Conservation (phyloP, 2,113 vertebrate species). For the Pluvialis apricaria region DNA sequence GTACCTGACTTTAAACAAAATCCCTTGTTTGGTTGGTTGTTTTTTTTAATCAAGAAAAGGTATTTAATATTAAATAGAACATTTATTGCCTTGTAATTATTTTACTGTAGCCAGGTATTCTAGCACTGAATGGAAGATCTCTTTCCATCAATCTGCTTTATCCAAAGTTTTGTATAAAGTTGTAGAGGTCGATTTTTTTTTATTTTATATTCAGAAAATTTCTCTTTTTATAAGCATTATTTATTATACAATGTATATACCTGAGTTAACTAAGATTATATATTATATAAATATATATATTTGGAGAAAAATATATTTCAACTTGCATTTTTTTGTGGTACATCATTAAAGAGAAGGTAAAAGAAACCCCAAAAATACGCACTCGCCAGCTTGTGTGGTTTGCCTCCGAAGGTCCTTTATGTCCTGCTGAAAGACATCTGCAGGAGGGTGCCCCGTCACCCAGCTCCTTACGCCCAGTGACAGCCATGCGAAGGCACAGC, state of each 20-base stretch:
- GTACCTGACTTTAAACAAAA: slow-evolving; percentile 55
- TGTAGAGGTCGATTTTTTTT: slow-evolving; percentile 93
- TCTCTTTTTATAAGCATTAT: slow-evolving; percentile 99
- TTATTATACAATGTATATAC: slow-evolving; percentile 99
- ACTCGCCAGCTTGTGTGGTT: slow-evolving; percentile 53
- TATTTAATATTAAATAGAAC: slow-evolving; percentile 75
- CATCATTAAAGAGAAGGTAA: slow-evolving; percentile 72
- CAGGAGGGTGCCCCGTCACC: background rate
- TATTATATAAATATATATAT: slow-evolving; percentile 98
- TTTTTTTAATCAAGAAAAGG: slow-evolving; percentile 52
- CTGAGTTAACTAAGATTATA: slow-evolving; percentile 99
- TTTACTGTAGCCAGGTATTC: slow-evolving; percentile 70
- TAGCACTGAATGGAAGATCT: slow-evolving; percentile 70
- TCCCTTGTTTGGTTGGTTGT: background rate
- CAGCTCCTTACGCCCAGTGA: background rate
- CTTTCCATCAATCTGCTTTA: slow-evolving; percentile 83
- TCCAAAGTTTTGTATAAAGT: slow-evolving; percentile 99
- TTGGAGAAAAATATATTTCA: slow-evolving; percentile 82
- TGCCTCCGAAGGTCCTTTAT: background rate
- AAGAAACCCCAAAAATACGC: background rate
- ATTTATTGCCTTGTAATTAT: slow-evolving; percentile 75
- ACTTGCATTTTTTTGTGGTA: slow-evolving; percentile 69
- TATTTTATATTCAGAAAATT: slow-evolving; percentile 99
- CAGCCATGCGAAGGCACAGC: rapidly evolving
- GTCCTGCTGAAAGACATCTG: background rate